Evolutionary conservation across 2,113 vertebrate species (phyloP).

Genomic region (Struthidea cinerea): DNA sequence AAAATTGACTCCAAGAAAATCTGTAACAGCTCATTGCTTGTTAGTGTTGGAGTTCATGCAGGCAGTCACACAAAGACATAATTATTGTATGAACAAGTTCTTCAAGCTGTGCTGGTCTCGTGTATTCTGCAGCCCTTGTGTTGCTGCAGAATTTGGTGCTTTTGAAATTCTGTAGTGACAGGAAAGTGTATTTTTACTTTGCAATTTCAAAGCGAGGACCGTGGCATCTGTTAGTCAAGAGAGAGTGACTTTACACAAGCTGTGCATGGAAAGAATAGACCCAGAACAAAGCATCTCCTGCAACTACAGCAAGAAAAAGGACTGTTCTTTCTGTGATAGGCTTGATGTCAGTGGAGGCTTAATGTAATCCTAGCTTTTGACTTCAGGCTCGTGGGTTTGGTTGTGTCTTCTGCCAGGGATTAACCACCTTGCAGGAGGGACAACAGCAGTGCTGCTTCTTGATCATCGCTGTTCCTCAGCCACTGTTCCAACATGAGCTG

Average conservation of each 20-base stretch:
- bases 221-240: neutral
- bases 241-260: constrained; percentile 21
- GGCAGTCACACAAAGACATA: neutral
- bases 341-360: neutral
- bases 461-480: neutral
- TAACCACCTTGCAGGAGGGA: neutral
- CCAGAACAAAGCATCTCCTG: neutral
- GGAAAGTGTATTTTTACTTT: constrained; percentile 17
- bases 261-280: neutral
- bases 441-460: neutral
- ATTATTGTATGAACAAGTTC: constrained; percentile 45
- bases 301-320: neutral
- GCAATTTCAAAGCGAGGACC: neutral
- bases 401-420: neutral
- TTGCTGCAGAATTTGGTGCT: neutral
- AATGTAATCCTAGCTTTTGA: neutral
- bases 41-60: constrained; percentile 20
- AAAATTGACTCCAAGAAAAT: neutral
- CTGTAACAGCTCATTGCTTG: neutral
- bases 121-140: neutral
- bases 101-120: constrained; percentile 38
- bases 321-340: neutral
- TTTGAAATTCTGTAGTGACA: constrained; percentile 7
- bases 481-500: neutral
- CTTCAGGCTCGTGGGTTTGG: neutral